Percentiles rank a stretch among this genome's conserved stretches.
Evolutionary conservation across 2,888 invertebrate genomes (phyloP).

Genomic region (Chloroclysta siterata): DNA sequence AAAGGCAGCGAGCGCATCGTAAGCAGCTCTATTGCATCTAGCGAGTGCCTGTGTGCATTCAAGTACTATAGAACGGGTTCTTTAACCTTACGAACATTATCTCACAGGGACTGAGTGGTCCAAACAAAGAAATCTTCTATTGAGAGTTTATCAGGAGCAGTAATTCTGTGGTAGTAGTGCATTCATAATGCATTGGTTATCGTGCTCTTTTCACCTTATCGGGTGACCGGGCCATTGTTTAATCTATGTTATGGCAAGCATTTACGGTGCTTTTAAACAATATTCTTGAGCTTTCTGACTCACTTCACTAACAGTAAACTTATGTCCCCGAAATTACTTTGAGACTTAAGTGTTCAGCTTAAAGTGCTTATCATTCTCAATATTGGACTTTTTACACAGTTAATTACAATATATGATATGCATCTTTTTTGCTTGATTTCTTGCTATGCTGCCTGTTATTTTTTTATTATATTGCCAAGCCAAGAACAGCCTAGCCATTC

Average conservation of each 20-base stretch:
- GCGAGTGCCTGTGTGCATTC: conserved; percentile 53
- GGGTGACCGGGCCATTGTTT: conserved; percentile 70
- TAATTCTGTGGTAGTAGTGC: conserved; percentile 48
- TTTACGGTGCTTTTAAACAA: conserved; percentile 50
- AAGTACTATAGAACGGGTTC: conserved; percentile 47
- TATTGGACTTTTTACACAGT: conserved; percentile 7
- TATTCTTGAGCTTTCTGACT: conserved; percentile 51
- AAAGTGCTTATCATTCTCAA: conserved; percentile 16
- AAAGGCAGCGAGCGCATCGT: conserved; percentile 66
- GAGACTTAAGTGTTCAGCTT: neutral
- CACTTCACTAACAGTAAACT: conserved; percentile 37
- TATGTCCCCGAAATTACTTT: conserved; percentile 28
- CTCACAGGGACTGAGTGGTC: conserved; percentile 54
- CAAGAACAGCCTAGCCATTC: neutral
- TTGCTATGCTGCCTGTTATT: conserved; percentile 4
- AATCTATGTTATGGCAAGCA: conserved; percentile 51
- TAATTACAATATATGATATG: conserved; percentile 12
- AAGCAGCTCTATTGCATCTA: conserved; percentile 71
- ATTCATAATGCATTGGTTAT: conserved; percentile 73
- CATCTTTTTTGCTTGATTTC: conserved; percentile 7
- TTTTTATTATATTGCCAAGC: conserved; percentile 3
- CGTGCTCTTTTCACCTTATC: conserved; percentile 68
- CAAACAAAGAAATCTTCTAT: conserved; percentile 56
- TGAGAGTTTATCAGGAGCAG: conserved; percentile 56
- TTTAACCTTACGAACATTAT: conserved; percentile 61